These are phyloP conservation scores for Anas platyrhynchos DNA, from an alignment of 2,113 vertebrate species.

Conservation along the genomic window DNA sequence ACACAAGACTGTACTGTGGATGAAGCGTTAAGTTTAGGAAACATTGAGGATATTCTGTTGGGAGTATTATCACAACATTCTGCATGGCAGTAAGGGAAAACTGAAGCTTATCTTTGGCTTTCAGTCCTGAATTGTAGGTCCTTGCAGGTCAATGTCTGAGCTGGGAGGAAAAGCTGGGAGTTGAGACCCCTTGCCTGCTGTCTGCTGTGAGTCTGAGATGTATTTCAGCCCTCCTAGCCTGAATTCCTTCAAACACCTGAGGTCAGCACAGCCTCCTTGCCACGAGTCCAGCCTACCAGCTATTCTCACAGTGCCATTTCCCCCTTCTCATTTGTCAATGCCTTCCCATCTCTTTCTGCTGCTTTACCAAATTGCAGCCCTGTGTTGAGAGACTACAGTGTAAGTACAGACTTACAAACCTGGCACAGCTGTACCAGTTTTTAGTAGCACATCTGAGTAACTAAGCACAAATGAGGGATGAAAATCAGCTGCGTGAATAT, in stretches of 20 bases:
- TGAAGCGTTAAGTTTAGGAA: neutral
- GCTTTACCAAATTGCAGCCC: neutral
- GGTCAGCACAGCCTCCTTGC: neutral
- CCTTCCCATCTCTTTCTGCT: neutral
- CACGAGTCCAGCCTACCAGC: neutral
- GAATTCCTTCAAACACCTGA: neutral
- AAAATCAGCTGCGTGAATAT: neutral
- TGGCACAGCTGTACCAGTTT: neutral
- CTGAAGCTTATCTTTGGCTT: neutral
- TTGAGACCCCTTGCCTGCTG: neutral
- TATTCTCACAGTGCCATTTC: neutral
- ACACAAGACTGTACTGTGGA: neutral
- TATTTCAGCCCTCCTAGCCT: neutral
- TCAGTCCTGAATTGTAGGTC: neutral
- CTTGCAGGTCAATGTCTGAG: neutral
- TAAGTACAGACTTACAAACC: neutral
- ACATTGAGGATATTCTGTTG: neutral
- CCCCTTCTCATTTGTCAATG: neutral
- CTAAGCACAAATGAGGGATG: neutral
- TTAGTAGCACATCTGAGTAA: neutral
- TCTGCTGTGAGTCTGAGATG: neutral
- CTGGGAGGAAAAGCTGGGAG: neutral
- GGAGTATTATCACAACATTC: neutral
- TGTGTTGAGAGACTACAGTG: neutral
- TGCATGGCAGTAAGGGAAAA: neutral